phyloP scores from a whole-genome alignment of 2,113 vertebrate genomes.

The Microcebus jonahi region DNA sequence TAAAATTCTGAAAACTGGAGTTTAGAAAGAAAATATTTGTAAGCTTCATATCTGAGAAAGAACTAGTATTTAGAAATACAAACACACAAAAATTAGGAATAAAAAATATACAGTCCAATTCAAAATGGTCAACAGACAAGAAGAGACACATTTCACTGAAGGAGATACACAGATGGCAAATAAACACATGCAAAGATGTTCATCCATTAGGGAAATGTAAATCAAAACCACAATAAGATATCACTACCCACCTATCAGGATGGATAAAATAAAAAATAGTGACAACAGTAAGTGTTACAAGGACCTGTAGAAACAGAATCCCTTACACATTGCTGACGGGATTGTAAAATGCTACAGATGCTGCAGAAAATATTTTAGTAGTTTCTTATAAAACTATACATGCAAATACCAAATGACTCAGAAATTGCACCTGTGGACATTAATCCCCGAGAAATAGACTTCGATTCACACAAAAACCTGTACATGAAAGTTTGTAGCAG shows the following conservation, averaged over 20 bases:
- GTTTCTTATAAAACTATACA: neutral
- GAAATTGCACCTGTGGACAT: neutral
- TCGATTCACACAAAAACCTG: neutral
- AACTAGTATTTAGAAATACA: neutral
- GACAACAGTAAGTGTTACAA: neutral
- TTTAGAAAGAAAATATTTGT: neutral
- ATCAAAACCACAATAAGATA: neutral
- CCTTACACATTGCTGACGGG: neutral
- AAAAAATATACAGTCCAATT: neutral
- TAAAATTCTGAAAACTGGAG: neutral
- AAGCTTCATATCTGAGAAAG: neutral
- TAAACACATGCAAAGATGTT: neutral
- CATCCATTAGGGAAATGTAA: neutral
- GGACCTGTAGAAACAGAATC: neutral
- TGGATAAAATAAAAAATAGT: too few relatives aligned
- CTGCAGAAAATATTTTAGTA: neutral
- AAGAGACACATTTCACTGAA: neutral
- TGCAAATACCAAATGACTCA: neutral
- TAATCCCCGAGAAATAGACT: neutral
- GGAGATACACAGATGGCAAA: neutral
- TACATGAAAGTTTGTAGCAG: neutral
- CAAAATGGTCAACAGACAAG: neutral
- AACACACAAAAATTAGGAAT: neutral
- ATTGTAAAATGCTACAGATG: neutral
- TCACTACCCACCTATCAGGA: neutral